Evolutionary conservation across 2,113 vertebrate genomes (phyloP).

Genomic region (Maccullochella peelii): DNA sequence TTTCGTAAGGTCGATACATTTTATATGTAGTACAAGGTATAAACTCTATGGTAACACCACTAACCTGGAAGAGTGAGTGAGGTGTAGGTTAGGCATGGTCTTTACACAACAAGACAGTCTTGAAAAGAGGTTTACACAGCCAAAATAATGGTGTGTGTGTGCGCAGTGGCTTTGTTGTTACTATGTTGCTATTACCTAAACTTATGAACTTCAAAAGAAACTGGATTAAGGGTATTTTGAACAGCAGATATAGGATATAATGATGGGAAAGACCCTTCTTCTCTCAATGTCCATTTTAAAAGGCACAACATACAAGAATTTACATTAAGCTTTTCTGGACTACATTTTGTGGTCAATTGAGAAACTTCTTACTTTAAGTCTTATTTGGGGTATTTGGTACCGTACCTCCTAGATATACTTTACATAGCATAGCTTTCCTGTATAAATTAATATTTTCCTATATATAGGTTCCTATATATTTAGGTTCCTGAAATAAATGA

Average conservation of each 20-base stretch:
- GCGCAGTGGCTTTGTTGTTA: background rate
- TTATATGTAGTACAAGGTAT: background rate
- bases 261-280: background rate
- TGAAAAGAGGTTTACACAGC: background rate
- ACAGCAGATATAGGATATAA: background rate
- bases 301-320: background rate
- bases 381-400: background rate
- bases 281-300: background rate
- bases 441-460: too few species aligned
- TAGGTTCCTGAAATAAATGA: too few species aligned
- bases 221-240: background rate
- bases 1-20: background rate
- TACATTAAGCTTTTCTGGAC: background rate
- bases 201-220: background rate
- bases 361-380: background rate
- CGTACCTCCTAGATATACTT: background rate
- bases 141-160: background rate
- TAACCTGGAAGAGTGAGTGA: background rate
- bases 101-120: background rate
- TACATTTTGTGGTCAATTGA: background rate
- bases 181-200: background rate
- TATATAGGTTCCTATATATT: too few species aligned
- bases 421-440: too few species aligned
- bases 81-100: background rate
- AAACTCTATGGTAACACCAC: background rate